These are phyloP conservation scores for Agonopterix arenella DNA, from an alignment of 2,888 invertebrate genomes.

Conservation along the genomic window DNA sequence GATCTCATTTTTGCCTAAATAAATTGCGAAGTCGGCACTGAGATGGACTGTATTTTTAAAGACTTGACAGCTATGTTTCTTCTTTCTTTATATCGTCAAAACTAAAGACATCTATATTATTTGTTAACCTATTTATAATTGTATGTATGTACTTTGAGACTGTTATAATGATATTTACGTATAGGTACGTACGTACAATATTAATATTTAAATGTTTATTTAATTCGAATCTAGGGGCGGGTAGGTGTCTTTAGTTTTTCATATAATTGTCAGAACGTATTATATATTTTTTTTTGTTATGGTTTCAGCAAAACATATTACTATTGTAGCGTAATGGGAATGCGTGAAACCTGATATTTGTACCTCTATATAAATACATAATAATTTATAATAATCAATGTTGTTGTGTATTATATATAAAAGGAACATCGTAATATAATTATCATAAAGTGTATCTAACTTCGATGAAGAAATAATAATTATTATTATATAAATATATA, in stretches of 20 bases:
- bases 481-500: conserved; percentile 72
- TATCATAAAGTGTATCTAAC: conserved; percentile 70
- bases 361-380: conserved; percentile 23
- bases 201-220: conserved; percentile 68
- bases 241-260: conserved; percentile 50
- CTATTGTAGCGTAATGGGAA: conserved; percentile 24
- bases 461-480: conserved; percentile 71
- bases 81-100: conserved; percentile 24
- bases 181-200: conserved; percentile 72
- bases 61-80: conserved; percentile 59
- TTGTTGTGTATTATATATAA: conserved; percentile 46
- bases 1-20: conserved; percentile 48
- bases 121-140: conserved; percentile 73
- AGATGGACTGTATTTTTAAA: conserved; percentile 21
- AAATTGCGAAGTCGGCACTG: conserved; percentile 28
- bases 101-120: conserved; percentile 44
- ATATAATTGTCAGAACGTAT: conserved; percentile 10
- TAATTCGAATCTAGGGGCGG: conserved; percentile 61
- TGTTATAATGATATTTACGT: conserved; percentile 71
- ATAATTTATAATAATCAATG: conserved; percentile 19
- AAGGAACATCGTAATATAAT: conserved; percentile 52
- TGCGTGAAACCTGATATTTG: conserved; percentile 24
- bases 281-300: conserved; percentile 19
- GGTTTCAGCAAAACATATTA: conserved; percentile 24
- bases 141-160: conserved; percentile 76